A percentile compares a stretch with the other conserved stretches of the same genome.
These are phyloP conservation scores for Telenomus remus DNA, from an alignment of 1,140 invertebrate genomes.

Conservation along the genomic window DNA sequence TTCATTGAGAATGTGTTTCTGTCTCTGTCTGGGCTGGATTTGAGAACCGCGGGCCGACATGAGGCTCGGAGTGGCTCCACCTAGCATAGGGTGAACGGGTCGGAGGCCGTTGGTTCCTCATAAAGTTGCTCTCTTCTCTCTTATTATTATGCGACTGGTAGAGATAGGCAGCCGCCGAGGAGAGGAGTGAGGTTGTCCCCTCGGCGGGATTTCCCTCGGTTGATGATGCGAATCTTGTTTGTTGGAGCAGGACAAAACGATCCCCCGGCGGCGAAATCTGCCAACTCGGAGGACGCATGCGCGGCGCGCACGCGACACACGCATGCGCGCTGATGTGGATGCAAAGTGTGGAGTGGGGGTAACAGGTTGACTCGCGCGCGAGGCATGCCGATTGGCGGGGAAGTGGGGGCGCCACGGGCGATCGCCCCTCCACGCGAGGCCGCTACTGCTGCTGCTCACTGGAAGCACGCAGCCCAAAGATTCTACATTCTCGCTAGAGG, in stretches of 20 bases:
- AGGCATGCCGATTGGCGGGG: slow-evolving; percentile 62
- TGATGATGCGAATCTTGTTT: not conserved
- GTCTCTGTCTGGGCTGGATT: slow-evolving; percentile 2
- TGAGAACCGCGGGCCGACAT: slow-evolving; percentile 68
- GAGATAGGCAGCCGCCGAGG: slow-evolving; percentile 18
- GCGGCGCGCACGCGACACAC: slow-evolving; percentile 54
- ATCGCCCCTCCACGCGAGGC: slow-evolving; percentile 13
- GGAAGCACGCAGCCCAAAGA: slow-evolving; percentile 49
- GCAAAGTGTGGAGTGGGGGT: slow-evolving; percentile 19
- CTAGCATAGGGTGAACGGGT: slow-evolving; percentile 74
- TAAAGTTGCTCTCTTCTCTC: slow-evolving; percentile 72
- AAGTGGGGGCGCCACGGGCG: slow-evolving; percentile 35
- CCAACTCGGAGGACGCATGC: slow-evolving; percentile 29
- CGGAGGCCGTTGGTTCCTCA: slow-evolving; percentile 74
- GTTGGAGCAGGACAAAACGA: slow-evolving; percentile 7
- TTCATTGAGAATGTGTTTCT: slow-evolving; percentile 37
- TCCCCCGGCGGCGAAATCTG: not conserved
- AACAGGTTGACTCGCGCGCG: slow-evolving; percentile 71
- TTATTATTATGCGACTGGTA: slow-evolving; percentile 68
- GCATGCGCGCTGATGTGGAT: slow-evolving; percentile 45
- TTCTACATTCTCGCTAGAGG: slow-evolving; percentile 45
- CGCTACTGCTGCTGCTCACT: slow-evolving; percentile 39
- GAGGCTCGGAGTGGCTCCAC: slow-evolving; percentile 69
- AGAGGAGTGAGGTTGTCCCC: not conserved
- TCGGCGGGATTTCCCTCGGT: slow-evolving; percentile 17